These are phyloP conservation scores for Pipistrellus kuhlii DNA, from an alignment of 2,797 vertebrate genomes.

Conservation along the genomic window DNA sequence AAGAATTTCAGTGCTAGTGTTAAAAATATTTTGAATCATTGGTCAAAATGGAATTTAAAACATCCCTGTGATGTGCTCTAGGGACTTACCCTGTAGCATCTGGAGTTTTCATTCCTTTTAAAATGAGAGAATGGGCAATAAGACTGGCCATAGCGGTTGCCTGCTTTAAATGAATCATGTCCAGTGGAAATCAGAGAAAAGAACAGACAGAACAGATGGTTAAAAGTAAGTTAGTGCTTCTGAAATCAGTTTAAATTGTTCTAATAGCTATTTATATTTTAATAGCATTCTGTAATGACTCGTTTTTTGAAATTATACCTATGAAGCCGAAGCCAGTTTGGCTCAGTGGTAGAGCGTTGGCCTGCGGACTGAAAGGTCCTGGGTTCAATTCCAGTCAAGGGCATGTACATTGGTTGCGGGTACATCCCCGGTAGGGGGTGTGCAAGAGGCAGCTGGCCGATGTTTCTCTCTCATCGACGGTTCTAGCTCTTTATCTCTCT, in stretches of 20 bases:
- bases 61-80: neutral
- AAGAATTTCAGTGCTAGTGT: conserved; percentile 36
- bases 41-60: conserved; percentile 25
- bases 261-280: conserved; percentile 61
- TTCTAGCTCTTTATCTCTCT: too few species aligned
- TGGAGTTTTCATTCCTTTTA: neutral
- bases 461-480: too few species aligned
- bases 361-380: too few species aligned
- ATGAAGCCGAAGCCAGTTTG: too few species aligned
- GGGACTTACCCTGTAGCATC: neutral
- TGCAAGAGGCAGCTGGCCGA: too few species aligned
- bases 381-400: too few species aligned
- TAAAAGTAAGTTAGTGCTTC: conserved; percentile 71
- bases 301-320: conserved; percentile 49
- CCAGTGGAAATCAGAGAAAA: conserved; percentile 39
- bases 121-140: neutral
- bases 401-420: too few species aligned
- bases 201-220: conserved; percentile 34
- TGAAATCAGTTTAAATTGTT: conserved; percentile 66
- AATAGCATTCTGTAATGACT: conserved; percentile 53
- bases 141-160: neutral
- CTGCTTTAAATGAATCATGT: conserved; percentile 16
- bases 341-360: too few species aligned
- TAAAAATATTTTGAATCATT: conserved; percentile 61
- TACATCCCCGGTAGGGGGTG: too few species aligned